These are phyloP conservation scores for Myzus persicae DNA, from an alignment of 1,140 invertebrate genomes.

Conservation along the genomic window DNA sequence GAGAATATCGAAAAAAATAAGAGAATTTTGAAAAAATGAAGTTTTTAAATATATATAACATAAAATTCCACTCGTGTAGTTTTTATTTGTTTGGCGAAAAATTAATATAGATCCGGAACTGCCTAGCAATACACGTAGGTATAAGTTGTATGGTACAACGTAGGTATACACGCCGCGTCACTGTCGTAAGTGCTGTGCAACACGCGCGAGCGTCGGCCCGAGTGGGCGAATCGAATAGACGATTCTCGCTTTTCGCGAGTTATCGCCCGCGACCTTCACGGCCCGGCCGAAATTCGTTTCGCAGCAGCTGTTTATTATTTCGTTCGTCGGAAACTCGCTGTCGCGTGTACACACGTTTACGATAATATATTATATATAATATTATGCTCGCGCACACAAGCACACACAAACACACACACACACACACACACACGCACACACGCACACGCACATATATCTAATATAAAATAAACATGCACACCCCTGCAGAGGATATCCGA, in stretches of 20 bases:
- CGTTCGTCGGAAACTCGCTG: neutral
- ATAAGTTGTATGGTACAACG: too few relatives aligned
- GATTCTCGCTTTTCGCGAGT: neutral
- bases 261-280: neutral
- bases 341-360: too few relatives aligned
- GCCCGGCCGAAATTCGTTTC: neutral
- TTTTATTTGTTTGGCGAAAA: too few relatives aligned
- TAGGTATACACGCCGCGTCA: neutral
- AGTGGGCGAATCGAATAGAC: neutral
- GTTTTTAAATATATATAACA: too few relatives aligned
- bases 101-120: neutral
- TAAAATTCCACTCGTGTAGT: too few relatives aligned
- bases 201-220: neutral
- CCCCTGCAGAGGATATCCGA: neutral
- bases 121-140: neutral
- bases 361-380: too few relatives aligned
- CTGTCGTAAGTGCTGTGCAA: neutral
- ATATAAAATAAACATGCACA: neutral
- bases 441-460: too few relatives aligned
- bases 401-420: too few relatives aligned
- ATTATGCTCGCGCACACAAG: too few relatives aligned
- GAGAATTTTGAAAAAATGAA: too few relatives aligned
- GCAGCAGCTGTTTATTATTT: neutral
- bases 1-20: too few relatives aligned
- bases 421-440: too few relatives aligned